Evolutionary conservation across 2,113 vertebrate species (phyloP).

Genomic region (Epinephelus lanceolatus): DNA sequence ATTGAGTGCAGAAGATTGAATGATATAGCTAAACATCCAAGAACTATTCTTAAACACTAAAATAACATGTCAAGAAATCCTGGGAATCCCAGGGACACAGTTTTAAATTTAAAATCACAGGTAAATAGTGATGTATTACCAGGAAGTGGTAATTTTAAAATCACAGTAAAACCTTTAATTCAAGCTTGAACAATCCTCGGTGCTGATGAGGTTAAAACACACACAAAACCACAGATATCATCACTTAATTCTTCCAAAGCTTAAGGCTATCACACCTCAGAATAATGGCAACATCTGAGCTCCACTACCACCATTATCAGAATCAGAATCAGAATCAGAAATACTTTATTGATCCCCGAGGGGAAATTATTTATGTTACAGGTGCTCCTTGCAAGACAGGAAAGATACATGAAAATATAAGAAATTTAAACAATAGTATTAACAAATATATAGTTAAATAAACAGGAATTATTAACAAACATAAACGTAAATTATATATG

Average conservation of each 20-base stretch:
- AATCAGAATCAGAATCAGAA: no score
- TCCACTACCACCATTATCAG: conserved; percentile 1
- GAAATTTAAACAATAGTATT: no score
- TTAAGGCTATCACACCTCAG: background rate
- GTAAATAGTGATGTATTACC: background rate
- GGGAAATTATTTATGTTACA: no score
- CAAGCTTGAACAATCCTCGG: background rate
- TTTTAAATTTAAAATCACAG: background rate
- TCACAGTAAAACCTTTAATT: background rate
- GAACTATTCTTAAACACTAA: no score
- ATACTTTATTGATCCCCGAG: no score
- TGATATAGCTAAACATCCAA: no score
- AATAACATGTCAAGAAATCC: background rate
- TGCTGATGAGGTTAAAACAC: background rate
- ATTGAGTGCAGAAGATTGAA: no score
- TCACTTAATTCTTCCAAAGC: background rate
- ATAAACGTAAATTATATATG: no score
- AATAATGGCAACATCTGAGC: background rate
- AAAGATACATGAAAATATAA: no score
- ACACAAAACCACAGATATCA: background rate
- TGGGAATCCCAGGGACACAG: background rate
- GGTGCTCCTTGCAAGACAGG: no score
- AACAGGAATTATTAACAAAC: no score
- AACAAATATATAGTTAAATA: no score
- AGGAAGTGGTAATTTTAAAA: background rate